Base-by-base conservation (phyloP, 1,140 invertebrate species). In the Tachypleus tridentatus region DNA sequence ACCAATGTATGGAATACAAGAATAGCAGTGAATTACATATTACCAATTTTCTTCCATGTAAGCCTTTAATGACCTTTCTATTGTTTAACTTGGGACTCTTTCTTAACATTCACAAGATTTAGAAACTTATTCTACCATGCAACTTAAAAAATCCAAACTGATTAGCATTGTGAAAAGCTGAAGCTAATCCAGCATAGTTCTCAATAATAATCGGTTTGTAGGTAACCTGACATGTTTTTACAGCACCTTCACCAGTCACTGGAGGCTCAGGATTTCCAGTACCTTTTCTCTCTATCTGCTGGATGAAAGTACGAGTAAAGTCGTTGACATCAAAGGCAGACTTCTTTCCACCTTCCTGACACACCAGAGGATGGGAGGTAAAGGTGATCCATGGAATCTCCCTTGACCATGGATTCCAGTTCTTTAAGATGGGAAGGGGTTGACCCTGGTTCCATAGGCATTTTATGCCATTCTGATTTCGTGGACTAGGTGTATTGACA, bases 361-460 rank as follows among this genome's bases (percentile, higher is more conserved):
- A 89, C 70, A 83, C 83, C 56, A 91, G 79, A 6, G 89, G 89
- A 79, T 92, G 90, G 67, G 86, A 89, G 3, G 86, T 82, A 67
- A 87, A 86, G 3, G 88, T 91, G 5, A 84, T 77, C 76, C 84
- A 89, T 0, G 89, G 89, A 68, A 91, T 86, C 60, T 87, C 82
- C 65, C 83, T 83, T 66, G 82, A 83, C 77, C 89, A 91, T 3
- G 89, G 89, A 76, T 93, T 93, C 90, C 90, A 93, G 67, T 84
- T 84, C 68, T 87, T 86, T 63, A 83, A 79, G 70, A 89, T 79
- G 3, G 83, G 77, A 47, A 88, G 71, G 3, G 85, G 82, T 71
- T 85, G 77, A 0, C 84, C 85, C 71, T 82, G 81, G 71, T 87
- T 87, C 86, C 88, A 91, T 76, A 86, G 82, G 49, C 88, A 74